These are phyloP conservation scores for Taeniopygia guttata DNA, from an alignment of 2,797 vertebrate genomes.

Conservation along the genomic window DNA sequence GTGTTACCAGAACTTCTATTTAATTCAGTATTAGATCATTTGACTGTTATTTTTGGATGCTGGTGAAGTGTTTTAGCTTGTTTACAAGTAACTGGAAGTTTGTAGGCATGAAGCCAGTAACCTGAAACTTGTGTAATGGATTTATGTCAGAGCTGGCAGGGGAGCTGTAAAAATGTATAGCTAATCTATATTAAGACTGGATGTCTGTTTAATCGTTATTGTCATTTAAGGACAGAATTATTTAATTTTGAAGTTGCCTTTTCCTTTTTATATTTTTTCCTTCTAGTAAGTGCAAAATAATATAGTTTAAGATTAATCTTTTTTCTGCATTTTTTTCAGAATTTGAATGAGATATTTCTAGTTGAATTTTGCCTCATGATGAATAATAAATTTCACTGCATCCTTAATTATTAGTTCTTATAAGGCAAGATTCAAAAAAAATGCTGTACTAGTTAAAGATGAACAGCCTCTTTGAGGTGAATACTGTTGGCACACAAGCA, in stretches of 20 bases:
- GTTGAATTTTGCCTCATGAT: background rate
- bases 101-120: slow-evolving; percentile 81
- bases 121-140: slow-evolving; percentile 75
- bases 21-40: background rate
- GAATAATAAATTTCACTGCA: background rate
- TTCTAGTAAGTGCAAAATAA: background rate
- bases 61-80: slow-evolving; percentile 25
- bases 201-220: slow-evolving; percentile 55
- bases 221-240: slow-evolving; percentile 59
- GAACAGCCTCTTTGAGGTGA: background rate
- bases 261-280: background rate
- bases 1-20: background rate
- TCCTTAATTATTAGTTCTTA: background rate
- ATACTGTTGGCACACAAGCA: background rate
- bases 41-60: background rate
- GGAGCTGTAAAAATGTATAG: slow-evolving; percentile 82
- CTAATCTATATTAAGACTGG: slow-evolving; percentile 78
- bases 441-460: background rate
- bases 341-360: background rate
- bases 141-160: slow-evolving; percentile 82
- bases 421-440: background rate
- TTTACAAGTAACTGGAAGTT: slow-evolving; percentile 47
- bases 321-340: background rate
- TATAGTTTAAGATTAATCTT: background rate
- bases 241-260: slow-evolving; percentile 38